Conservation (phyloP, 2,888 invertebrate species). For the Rutpela maculata region DNA sequence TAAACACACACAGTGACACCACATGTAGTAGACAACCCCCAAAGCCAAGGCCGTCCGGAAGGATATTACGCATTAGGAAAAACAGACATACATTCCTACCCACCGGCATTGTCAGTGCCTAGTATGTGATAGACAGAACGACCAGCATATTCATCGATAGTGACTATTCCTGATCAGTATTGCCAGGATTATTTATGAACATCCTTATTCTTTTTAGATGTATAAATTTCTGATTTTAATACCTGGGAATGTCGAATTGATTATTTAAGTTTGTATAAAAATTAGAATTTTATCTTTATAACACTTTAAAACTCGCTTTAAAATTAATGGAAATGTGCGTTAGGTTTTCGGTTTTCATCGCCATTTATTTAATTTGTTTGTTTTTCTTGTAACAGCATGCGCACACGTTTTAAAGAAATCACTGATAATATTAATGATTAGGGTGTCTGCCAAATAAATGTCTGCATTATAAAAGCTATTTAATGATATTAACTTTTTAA, state of each 20-base stretch:
- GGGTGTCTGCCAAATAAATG: background rate
- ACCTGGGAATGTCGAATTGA: background rate
- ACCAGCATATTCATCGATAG: no score
- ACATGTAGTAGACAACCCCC: no score
- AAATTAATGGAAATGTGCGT: background rate
- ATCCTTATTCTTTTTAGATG: no score
- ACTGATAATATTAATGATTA: background rate
- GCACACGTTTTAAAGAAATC: background rate
- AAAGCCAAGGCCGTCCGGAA: no score
- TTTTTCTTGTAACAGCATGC: background rate
- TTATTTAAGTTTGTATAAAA: background rate
- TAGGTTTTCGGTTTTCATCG: background rate
- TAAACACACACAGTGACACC: no score
- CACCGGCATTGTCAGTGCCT: no score
- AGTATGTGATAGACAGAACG: no score
- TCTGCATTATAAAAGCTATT: background rate
- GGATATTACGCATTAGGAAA: no score
- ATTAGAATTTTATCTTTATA: background rate
- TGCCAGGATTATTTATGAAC: no score
- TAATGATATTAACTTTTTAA: background rate
- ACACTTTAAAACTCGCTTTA: background rate
- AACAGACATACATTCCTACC: no score
- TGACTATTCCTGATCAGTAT: no score
- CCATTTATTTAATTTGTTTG: background rate
- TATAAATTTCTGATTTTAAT: background rate